These are phyloP conservation scores for Glossosoma conforme DNA, from an alignment of 1,140 invertebrate genomes.

Conservation along the genomic window DNA sequence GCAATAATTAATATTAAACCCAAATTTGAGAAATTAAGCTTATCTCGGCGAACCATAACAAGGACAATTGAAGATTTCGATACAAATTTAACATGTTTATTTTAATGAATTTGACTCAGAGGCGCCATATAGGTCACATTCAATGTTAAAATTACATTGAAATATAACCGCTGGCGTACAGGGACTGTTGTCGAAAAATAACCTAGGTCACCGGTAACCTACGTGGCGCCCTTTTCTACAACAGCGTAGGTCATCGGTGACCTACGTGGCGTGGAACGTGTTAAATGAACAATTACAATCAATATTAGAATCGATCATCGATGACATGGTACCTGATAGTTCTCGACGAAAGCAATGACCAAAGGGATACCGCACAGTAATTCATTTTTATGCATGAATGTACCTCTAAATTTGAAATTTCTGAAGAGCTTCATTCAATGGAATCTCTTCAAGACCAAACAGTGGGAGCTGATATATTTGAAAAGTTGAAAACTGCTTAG, in stretches of 20 bases:
- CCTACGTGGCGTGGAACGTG: too few relatives aligned
- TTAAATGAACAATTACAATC: slow-evolving; percentile 7
- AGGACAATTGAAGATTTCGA: not conserved
- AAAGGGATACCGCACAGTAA: slow-evolving; percentile 2
- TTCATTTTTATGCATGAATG: slow-evolving; percentile 3
- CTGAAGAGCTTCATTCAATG: slow-evolving; percentile 8
- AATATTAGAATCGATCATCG: slow-evolving; percentile 8
- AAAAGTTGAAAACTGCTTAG: slow-evolving; percentile 6
- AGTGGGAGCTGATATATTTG: slow-evolving; percentile 3
- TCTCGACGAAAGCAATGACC: slow-evolving; percentile 4
- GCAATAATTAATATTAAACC: too few relatives aligned
- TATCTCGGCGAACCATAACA: slow-evolving; percentile 6
- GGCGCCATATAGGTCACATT: too few relatives aligned
- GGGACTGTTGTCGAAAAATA: too few relatives aligned
- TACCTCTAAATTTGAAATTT: slow-evolving; percentile 9
- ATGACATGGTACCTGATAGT: slow-evolving; percentile 7
- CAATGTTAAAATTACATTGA: too few relatives aligned
- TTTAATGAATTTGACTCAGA: too few relatives aligned
- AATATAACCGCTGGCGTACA: too few relatives aligned
- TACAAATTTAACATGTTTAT: too few relatives aligned
- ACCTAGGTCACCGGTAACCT: too few relatives aligned
- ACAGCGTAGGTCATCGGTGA: too few relatives aligned
- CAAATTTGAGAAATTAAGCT: slow-evolving; percentile 7
- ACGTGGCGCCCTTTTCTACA: too few relatives aligned
- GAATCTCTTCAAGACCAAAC: slow-evolving; percentile 7